These are phyloP conservation scores for Hyperoplus lanceolatus DNA, from an alignment of 2,797 vertebrate species.

Conservation along the genomic window DNA sequence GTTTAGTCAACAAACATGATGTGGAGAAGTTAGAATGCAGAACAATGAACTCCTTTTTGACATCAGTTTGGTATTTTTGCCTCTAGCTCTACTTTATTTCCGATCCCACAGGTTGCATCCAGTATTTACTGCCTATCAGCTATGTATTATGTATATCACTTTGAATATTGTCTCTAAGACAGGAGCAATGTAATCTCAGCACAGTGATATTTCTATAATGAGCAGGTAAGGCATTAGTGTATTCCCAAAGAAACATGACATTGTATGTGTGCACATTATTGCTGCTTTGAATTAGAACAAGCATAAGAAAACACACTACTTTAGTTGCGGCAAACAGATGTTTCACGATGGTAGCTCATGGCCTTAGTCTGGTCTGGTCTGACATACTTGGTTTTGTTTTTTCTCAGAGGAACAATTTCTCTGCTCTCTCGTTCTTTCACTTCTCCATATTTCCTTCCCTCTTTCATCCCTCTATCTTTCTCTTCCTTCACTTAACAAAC, in stretches of 20 bases:
- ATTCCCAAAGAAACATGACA: neutral
- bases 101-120: neutral
- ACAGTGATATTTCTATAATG: neutral
- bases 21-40: neutral
- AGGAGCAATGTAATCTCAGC: neutral
- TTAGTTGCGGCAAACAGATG: constrained; percentile 3
- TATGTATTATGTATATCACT: neutral
- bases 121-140: neutral
- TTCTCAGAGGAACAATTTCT: neutral
- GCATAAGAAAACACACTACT: neutral
- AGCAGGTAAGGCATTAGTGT: neutral
- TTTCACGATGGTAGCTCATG: constrained; percentile 2
- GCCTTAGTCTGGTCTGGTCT: neutral
- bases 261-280: too few relatives aligned
- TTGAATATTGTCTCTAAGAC: neutral
- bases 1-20: constrained; percentile 1
- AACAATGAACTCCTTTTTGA: neutral
- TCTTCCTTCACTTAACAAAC: neutral
- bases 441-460: neutral
- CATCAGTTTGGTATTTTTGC: neutral
- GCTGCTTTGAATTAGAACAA: neutral
- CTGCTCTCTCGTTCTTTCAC: neutral
- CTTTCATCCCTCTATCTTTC: neutral
- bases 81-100: neutral
- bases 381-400: neutral